Base-by-base conservation (phyloP, 1,140 invertebrate species). In the Matsumurasca onukii region DNA sequence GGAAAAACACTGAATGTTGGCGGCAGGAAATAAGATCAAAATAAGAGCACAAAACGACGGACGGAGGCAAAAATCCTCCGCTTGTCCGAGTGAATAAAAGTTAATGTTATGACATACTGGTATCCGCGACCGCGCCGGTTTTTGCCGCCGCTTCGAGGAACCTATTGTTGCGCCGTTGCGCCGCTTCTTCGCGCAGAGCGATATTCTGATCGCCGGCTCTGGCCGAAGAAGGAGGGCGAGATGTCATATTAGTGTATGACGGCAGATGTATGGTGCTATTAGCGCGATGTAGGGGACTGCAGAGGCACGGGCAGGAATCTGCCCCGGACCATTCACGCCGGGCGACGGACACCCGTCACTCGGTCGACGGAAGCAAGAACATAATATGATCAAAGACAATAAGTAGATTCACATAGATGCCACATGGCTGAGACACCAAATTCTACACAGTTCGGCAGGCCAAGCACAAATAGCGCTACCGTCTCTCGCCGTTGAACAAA, bases 41-140 rank as follows among this genome's bases (percentile, higher is more conserved):
- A 9, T 45, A n/a, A 45, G 39, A 45, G n/a, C 9, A 45, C 39
- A 45, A 45, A 45, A n/a, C 39, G n/a, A 45, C 39, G 9, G 39
- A 45, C n/a, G 9, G 39, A n/a, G 39, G n/a, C 39, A 45, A 45
- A 45, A 45, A 45, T n/a, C 39, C 39, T 9, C n/a, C 9, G 9
- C 39, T 45, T 45, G 39, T 45, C 39, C 39, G 39, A n/a, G 39
- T 45, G 39, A 45, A 45, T 45, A 45, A 45, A 45, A 45, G 39
- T 45, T 45, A 45, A 45, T 45, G 39, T 45, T 45, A 45, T 45
- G 39, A 45, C 39, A n/a, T 45, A 45, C 39, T 12, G n/a, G 39
- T 45, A 45, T 45, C 39, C 39, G 39, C 9, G n/a, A n/a, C n/a
- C n/a, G 39, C 39, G 39, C n/a, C 39, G 39, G 9, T n/a, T 9